Evolutionary conservation across 2,113 vertebrate genomes (phyloP).

Genomic region (Xyrauchen texanus): DNA sequence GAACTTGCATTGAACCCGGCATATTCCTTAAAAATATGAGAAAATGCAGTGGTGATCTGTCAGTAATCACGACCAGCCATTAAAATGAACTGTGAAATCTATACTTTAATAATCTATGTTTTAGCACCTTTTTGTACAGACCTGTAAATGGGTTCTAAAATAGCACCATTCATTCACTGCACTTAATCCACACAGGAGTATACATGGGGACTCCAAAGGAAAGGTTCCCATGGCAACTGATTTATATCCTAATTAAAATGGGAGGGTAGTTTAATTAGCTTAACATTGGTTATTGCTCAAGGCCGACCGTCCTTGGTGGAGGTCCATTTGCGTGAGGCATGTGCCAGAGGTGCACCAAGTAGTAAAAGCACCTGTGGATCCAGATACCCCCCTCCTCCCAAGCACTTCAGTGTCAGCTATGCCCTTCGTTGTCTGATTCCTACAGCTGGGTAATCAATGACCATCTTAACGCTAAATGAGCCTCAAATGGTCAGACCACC

Average conservation of each 20-base stretch:
- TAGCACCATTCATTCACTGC: constrained; percentile 1
- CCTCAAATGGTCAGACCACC: constrained; percentile 49
- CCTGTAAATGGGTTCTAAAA: constrained; percentile 1
- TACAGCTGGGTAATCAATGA: constrained; percentile 54
- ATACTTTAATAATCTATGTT: background rate
- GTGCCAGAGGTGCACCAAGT: background rate
- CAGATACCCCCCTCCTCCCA: background rate
- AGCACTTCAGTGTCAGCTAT: background rate
- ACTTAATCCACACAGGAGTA: constrained; percentile 47
- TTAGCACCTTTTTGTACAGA: background rate
- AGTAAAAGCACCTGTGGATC: constrained; percentile 33
- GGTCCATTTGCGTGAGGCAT: constrained; percentile 8
- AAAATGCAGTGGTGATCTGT: background rate
- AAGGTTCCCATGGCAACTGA: constrained; percentile 73
- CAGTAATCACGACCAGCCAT: background rate
- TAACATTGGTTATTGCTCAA: constrained; percentile 41
- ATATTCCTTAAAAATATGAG: background rate
- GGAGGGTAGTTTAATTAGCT: constrained; percentile 74
- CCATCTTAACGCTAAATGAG: constrained; percentile 43
- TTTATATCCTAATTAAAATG: constrained; percentile 73
- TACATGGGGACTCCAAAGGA: constrained; percentile 64
- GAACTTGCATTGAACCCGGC: background rate
- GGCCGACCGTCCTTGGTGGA: constrained; percentile 8
- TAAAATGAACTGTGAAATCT: background rate
- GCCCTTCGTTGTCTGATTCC: constrained; percentile 60